Conservation (phyloP, 2,888 invertebrate genomes). For the Chloromyia formosa region DNA sequence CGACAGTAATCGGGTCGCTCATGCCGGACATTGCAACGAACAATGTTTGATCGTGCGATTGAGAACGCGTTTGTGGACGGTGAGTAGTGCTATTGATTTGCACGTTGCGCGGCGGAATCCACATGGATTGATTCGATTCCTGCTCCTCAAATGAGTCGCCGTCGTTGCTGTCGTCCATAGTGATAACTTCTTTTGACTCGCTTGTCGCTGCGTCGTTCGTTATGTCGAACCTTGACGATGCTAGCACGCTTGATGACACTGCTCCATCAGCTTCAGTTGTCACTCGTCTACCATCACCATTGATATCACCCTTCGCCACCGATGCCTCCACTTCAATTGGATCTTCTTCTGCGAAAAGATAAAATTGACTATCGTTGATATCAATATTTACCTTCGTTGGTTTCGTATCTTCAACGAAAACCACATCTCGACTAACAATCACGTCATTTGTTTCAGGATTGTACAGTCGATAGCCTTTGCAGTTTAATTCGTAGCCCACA, state of each 20-base stretch:
- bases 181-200: constrained; percentile 12
- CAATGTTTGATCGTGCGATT: too few species aligned
- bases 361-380: constrained; percentile 24
- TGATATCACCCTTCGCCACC: not conserved
- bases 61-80: not conserved
- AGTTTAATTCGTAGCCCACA: too few species aligned
- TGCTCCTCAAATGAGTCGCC: not conserved
- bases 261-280: not conserved
- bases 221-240: constrained; percentile 2
- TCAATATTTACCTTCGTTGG: constrained; percentile 16
- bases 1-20: not conserved
- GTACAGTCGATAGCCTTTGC: too few species aligned
- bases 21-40: not conserved
- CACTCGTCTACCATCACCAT: not conserved
- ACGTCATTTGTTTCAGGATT: too few species aligned
- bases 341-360: constrained; percentile 2
- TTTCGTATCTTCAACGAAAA: too few species aligned
- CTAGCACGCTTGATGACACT: not conserved
- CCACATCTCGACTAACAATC: too few species aligned
- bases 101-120: constrained; percentile 3
- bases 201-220: constrained; percentile 37
- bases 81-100: constrained; percentile 6
- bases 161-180: too few species aligned
- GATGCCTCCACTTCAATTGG: not conserved
- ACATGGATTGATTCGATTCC: constrained; percentile 2